A percentile compares a stretch with the other conserved stretches of the same genome.
Evolutionary conservation across 2,888 invertebrate genomes (phyloP).

Genomic region (Cyclophora punctaria): DNA sequence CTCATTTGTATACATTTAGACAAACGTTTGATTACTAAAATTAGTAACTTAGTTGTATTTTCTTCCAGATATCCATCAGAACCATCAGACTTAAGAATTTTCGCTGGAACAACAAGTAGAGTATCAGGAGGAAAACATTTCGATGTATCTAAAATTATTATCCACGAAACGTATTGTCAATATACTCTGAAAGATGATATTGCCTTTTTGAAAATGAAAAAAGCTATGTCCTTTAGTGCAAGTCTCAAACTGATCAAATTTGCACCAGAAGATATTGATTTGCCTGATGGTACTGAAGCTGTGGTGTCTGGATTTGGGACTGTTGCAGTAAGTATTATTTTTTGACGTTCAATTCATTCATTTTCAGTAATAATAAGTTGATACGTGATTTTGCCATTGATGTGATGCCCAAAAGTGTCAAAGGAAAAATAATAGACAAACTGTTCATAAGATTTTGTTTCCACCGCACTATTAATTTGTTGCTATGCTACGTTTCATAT

Average conservation of each 20-base stretch:
- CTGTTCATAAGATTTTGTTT: too few species aligned
- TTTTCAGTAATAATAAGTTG: too few species aligned
- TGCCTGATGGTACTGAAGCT: constrained; percentile 46
- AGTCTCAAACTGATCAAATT: constrained; percentile 36
- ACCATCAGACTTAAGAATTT: constrained; percentile 35
- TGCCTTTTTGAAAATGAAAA: constrained; percentile 40
- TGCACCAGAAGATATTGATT: constrained; percentile 27
- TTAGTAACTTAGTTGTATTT: too few species aligned
- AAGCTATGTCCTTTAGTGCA: constrained; percentile 34
- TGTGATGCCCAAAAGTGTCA: too few species aligned
- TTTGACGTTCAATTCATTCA: too few species aligned
- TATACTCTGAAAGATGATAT: constrained; percentile 52
- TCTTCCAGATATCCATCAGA: constrained; percentile 34
- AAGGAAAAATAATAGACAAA: too few species aligned
- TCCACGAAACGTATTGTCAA: constrained; percentile 43
- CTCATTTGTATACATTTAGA: too few species aligned
- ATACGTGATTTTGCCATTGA: too few species aligned
- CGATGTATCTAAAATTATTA: constrained; percentile 33
- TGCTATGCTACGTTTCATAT: too few species aligned
- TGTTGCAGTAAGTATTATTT: constrained; percentile 32
- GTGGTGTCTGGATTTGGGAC: constrained; percentile 61
- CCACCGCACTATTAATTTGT: too few species aligned
- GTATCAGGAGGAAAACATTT: constrained; percentile 45
- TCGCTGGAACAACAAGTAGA: constrained; percentile 47
- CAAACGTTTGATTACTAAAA: too few species aligned